Evolutionary conservation across 2,797 vertebrate species (phyloP).

Genomic region (Arnoldichthys spilopterus): DNA sequence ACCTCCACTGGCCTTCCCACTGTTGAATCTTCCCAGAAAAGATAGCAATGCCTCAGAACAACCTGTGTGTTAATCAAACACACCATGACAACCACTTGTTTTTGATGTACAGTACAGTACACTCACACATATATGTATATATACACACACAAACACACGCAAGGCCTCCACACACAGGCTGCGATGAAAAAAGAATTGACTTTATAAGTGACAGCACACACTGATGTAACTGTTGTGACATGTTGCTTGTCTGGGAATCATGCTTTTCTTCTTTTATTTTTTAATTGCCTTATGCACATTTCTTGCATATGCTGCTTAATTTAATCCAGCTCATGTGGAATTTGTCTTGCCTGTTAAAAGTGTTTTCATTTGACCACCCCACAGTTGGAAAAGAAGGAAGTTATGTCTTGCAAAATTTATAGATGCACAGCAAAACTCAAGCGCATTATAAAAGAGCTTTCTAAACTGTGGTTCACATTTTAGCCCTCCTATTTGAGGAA

Average conservation of each 20-base stretch:
- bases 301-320: background rate
- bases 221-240: conserved; percentile 31
- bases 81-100: conserved; percentile 60
- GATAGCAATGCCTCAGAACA: conserved; percentile 41
- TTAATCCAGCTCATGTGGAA: background rate
- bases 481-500: too few species aligned
- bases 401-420: too few species aligned
- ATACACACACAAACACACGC: background rate
- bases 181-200: conserved; percentile 34
- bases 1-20: background rate
- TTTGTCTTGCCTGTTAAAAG: background rate
- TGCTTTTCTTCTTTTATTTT: background rate
- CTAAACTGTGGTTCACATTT: too few species aligned
- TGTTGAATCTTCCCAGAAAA: conserved; percentile 35
- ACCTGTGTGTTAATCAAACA: conserved; percentile 43
- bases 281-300: conserved; percentile 4
- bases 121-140: background rate
- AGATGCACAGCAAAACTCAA: too few species aligned
- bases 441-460: too few species aligned
- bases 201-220: conserved; percentile 43
- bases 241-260: background rate
- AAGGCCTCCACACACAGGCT: background rate
- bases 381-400: too few species aligned
- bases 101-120: conserved; percentile 16
- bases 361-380: background rate